A percentile compares a stretch with the other conserved stretches of the same genome.
phyloP scores from a whole-genome alignment of 2,113 vertebrate genomes.

The Lanius ludovicianus region DNA sequence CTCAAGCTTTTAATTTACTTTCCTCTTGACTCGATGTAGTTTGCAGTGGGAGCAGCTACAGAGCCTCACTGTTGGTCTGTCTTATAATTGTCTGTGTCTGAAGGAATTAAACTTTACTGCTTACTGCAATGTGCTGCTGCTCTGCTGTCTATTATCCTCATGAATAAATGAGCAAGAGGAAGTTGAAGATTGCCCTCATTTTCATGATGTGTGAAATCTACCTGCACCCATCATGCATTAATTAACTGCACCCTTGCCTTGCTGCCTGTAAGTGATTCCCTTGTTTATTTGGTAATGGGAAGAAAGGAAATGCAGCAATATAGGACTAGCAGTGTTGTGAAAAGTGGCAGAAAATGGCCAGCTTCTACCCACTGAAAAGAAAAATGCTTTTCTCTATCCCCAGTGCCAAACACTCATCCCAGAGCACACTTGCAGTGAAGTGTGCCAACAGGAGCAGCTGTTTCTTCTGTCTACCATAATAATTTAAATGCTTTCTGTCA shows the following conservation, averaged over 20 bases:
- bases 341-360: background rate
- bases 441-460: background rate
- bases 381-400: background rate
- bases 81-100: background rate
- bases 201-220: background rate
- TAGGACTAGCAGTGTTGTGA: background rate
- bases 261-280: background rate
- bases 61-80: background rate
- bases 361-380: background rate
- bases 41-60: background rate
- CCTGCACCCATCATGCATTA: background rate
- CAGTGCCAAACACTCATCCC: background rate
- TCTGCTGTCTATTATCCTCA: background rate
- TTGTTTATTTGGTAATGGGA: background rate
- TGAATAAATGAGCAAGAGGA: background rate
- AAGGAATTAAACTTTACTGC: background rate
- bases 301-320: background rate
- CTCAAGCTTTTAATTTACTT: slow-evolving; percentile 10
- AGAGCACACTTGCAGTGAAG: background rate
- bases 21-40: background rate
- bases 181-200: background rate
- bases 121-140: background rate
- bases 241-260: background rate
- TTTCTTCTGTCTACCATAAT: background rate
- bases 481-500: background rate